These are phyloP conservation scores for Lithobates sylvaticus DNA, from an alignment of 2,797 vertebrate genomes.

Conservation along the genomic window DNA sequence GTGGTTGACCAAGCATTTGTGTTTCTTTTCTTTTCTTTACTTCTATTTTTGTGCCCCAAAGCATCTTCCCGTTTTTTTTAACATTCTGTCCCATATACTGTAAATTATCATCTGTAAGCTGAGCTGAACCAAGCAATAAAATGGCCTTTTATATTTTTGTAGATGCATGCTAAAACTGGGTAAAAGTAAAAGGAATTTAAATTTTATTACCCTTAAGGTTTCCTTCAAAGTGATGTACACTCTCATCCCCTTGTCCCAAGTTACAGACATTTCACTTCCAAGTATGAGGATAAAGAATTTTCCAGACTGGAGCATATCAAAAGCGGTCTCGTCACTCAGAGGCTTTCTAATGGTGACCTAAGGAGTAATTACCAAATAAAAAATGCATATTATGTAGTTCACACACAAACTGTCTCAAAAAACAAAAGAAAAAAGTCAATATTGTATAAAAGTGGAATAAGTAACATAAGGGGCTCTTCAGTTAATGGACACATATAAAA, in stretches of 20 bases:
- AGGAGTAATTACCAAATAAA: background rate
- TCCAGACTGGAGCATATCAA: conserved; percentile 90
- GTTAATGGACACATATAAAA: background rate
- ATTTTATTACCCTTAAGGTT: conserved; percentile 77
- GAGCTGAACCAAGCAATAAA: background rate
- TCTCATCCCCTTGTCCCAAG: conserved; percentile 88
- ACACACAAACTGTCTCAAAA: background rate
- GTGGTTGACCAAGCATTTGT: too few species aligned
- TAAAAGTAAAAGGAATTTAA: background rate
- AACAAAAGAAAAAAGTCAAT: background rate
- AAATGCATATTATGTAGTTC: background rate
- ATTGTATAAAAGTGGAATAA: background rate
- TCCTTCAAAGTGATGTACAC: conserved; percentile 87
- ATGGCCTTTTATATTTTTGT: background rate
- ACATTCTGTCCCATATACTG: too few species aligned
- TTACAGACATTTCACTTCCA: conserved; percentile 84
- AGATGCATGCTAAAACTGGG: background rate
- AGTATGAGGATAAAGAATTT: conserved; percentile 87
- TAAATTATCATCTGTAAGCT: background rate
- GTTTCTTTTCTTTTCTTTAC: too few species aligned
- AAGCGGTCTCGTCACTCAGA: conserved; percentile 76
- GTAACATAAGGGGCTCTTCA: background rate
- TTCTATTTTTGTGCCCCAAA: too few species aligned
- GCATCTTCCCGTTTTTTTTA: too few species aligned
- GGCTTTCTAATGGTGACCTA: conserved; percentile 88